phyloP scores from a whole-genome alignment of 2,113 vertebrate species.

The Heptranchias perlo region DNA sequence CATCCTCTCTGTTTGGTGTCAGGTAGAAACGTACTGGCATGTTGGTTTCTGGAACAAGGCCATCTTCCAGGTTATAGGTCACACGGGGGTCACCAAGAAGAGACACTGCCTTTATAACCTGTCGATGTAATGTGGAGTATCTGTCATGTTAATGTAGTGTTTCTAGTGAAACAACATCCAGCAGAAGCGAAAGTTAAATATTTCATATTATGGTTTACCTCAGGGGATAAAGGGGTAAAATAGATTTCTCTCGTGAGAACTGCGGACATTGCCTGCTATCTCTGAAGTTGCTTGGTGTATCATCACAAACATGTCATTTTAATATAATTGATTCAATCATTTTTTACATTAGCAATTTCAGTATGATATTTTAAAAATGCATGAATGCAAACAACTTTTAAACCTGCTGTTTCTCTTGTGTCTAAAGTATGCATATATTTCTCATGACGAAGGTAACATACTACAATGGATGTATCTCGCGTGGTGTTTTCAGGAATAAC shows the following conservation, averaged over 20 bases:
- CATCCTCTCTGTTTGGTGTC: constrained; percentile 76
- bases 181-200: background rate
- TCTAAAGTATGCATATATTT: background rate
- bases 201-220: background rate
- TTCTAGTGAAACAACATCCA: background rate
- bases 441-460: constrained; percentile 43
- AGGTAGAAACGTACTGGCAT: constrained; percentile 81
- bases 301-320: background rate
- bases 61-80: constrained; percentile 78
- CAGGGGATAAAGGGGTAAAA: background rate
- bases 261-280: background rate
- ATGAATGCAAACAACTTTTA: background rate
- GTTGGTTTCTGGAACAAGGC: constrained; percentile 78
- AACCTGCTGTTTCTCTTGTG: background rate
- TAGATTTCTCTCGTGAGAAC: background rate
- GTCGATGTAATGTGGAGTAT: constrained; percentile 26
- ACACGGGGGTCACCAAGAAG: constrained; percentile 75
- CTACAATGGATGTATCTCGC: constrained; percentile 64
- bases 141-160: background rate
- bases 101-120: constrained; percentile 80
- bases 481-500: constrained; percentile 71
- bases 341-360: background rate
- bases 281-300: background rate
- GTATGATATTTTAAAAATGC: background rate
- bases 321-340: background rate